Conservation (phyloP, 2,797 vertebrate species). For the Halcyon smyrnensis region DNA sequence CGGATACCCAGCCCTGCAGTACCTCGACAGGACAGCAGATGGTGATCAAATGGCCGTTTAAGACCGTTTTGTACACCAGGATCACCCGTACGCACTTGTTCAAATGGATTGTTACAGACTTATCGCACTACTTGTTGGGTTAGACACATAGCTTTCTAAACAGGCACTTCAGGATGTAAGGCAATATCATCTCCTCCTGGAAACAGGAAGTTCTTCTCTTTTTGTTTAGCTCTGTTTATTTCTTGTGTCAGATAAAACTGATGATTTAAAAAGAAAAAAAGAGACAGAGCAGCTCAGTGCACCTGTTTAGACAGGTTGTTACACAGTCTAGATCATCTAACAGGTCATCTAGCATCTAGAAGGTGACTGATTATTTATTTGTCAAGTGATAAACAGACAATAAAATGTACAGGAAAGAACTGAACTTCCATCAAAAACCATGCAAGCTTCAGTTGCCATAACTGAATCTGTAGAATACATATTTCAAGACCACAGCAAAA, state of each 20-base stretch:
- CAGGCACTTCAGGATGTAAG: background rate
- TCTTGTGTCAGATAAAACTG: constrained; percentile 17
- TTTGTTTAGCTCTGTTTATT: background rate
- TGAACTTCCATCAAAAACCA: background rate
- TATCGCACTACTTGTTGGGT: background rate
- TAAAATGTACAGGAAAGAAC: background rate
- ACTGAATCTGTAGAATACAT: background rate
- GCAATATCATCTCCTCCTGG: background rate
- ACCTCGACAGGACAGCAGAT: constrained; percentile 36
- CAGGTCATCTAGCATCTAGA: constrained; percentile 6
- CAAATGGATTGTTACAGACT: background rate
- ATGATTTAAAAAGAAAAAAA: background rate
- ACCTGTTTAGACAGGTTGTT: background rate
- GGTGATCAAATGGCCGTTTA: background rate
- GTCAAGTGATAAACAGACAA: background rate
- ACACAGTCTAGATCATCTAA: background rate
- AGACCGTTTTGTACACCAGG: background rate
- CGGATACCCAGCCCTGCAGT: background rate
- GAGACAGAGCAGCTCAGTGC: background rate
- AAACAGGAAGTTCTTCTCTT: background rate
- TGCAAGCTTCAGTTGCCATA: background rate
- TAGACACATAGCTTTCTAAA: background rate
- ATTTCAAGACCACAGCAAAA: background rate
- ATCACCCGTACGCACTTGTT: rapidly evolving
- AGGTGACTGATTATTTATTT: constrained; percentile 1